Conservation (phyloP, 2,888 invertebrate genomes). For the Conops quadrifasciatus region DNA sequence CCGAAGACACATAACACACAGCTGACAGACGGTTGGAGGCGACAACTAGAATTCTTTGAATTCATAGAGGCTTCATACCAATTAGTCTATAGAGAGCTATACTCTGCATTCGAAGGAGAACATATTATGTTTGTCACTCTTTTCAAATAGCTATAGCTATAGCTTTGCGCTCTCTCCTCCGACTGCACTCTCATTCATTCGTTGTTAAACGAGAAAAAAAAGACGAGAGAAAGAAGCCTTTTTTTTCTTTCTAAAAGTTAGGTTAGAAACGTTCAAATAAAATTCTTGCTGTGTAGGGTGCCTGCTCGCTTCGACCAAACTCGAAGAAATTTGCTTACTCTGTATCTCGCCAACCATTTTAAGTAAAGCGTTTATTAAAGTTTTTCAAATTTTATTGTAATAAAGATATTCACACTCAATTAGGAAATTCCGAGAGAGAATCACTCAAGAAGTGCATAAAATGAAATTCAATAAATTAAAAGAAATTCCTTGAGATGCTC, state of each 20-base stretch:
- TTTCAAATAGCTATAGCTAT: background rate
- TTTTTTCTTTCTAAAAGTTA: too few relatives aligned
- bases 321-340: background rate
- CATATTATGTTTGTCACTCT: background rate
- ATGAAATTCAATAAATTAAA: slow-evolving; percentile 39
- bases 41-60: slow-evolving; percentile 46
- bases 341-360: background rate
- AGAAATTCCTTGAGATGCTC: slow-evolving; percentile 47
- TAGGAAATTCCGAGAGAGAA: slow-evolving; percentile 54
- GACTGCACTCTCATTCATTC: too few relatives aligned
- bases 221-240: too few relatives aligned
- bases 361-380: slow-evolving; percentile 50
- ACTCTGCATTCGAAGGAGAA: too few relatives aligned
- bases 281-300: too few relatives aligned
- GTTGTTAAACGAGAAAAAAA: too few relatives aligned
- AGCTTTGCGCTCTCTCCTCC: too few relatives aligned
- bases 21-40: background rate
- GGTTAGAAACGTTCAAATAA: too few relatives aligned
- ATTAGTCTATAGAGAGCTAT: slow-evolving; percentile 48
- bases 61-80: slow-evolving; percentile 49
- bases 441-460: background rate
- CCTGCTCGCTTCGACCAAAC: too few relatives aligned
- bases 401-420: slow-evolving; percentile 59
- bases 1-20: background rate
- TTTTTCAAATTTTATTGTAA: slow-evolving; percentile 56